A percentile compares a stretch with the other conserved stretches of the same genome.
These are phyloP conservation scores for Lerista edwardsae DNA, from an alignment of 2,797 vertebrate species.

Conservation along the genomic window DNA sequence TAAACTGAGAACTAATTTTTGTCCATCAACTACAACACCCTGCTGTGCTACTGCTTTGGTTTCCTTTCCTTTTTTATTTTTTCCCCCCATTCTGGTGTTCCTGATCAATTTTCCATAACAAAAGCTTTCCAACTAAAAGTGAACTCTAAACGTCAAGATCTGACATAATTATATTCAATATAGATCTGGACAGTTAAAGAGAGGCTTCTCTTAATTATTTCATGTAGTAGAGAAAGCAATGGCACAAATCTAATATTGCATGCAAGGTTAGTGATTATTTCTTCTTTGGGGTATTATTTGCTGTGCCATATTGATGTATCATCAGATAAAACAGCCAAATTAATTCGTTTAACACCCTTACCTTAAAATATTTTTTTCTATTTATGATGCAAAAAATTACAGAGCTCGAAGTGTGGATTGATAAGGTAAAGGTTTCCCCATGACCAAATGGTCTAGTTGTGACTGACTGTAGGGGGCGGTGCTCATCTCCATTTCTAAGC, in stretches of 20 bases:
- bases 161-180: conserved; percentile 45
- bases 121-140: conserved; percentile 39
- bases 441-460: too few relatives aligned
- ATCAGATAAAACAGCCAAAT: not conserved
- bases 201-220: conserved; percentile 43
- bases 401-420: not conserved
- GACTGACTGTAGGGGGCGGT: too few relatives aligned
- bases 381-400: not conserved
- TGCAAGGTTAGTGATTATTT: conserved; percentile 14
- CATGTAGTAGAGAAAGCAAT: conserved; percentile 29
- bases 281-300: not conserved
- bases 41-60: conserved; percentile 27
- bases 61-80: conserved; percentile 41
- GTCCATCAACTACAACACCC: conserved; percentile 46
- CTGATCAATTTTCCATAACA: conserved; percentile 34
- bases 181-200: conserved; percentile 47
- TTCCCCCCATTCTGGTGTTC: conserved; percentile 48
- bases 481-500: too few relatives aligned
- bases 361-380: not conserved
- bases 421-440: too few relatives aligned
- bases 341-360: not conserved
- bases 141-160: conserved; percentile 37
- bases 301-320: not conserved
- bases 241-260: conserved; percentile 46
- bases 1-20: conserved; percentile 57